Conservation (phyloP, 2,113 vertebrate genomes). For the Oceanites oceanicus region DNA sequence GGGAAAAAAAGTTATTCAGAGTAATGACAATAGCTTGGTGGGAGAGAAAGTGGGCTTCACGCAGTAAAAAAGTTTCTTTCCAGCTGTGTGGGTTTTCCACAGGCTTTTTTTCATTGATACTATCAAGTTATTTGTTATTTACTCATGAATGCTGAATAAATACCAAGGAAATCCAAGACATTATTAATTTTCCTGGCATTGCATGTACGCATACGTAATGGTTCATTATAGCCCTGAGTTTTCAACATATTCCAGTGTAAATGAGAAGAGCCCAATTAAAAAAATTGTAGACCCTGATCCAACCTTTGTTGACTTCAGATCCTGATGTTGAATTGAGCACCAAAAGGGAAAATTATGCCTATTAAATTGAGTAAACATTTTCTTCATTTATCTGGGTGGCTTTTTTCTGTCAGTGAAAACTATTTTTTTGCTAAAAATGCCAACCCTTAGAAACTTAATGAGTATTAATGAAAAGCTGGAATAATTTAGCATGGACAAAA, state of each 20-base stretch:
- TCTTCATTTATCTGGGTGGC: slow-evolving; percentile 20
- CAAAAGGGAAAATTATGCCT: slow-evolving; percentile 43
- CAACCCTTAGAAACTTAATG: slow-evolving; percentile 38
- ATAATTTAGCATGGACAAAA: slow-evolving; percentile 13
- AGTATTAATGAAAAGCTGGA: slow-evolving; percentile 54
- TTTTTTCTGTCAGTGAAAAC: slow-evolving; percentile 42
- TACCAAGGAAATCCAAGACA: neutral
- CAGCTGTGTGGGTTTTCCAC: slow-evolving; percentile 6
- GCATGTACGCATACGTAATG: neutral
- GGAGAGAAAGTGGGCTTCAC: slow-evolving; percentile 5
- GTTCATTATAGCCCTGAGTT: slow-evolving; percentile 32
- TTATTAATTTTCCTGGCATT: slow-evolving; percentile 18
- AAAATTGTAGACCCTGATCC: slow-evolving; percentile 11
- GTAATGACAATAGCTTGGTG: slow-evolving; percentile 16
- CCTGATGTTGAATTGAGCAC: slow-evolving; percentile 15
- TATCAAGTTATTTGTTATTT: slow-evolving; percentile 56
- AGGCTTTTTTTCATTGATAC: neutral
- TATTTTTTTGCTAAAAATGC: slow-evolving; percentile 20
- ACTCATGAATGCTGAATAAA: slow-evolving; percentile 30
- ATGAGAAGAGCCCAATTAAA: slow-evolving; percentile 39
- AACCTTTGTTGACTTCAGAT: slow-evolving; percentile 44
- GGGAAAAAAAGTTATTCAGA: neutral
- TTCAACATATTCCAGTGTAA: neutral
- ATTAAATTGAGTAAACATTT: slow-evolving; percentile 56
- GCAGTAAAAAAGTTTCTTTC: slow-evolving; percentile 23